These are phyloP conservation scores for Cylindroiulus punctatus DNA, from an alignment of 2,888 invertebrate genomes.

Conservation along the genomic window DNA sequence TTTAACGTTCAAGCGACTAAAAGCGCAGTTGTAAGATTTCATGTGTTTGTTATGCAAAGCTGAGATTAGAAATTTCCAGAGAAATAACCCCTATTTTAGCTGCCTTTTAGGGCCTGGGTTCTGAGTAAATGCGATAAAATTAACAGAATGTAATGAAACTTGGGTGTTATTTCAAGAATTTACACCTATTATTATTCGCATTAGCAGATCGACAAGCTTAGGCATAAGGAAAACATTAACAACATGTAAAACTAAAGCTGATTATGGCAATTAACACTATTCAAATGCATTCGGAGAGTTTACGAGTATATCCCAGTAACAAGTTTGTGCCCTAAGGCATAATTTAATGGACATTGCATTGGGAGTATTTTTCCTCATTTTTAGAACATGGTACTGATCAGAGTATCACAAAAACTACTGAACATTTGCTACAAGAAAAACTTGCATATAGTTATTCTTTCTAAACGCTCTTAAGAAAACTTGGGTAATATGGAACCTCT, in stretches of 20 bases:
- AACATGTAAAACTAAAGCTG: background rate
- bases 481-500: too few relatives aligned
- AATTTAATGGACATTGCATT: too few relatives aligned
- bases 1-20: background rate
- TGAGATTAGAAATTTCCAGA: background rate
- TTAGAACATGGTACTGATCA: too few relatives aligned
- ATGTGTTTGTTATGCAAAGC: slow-evolving; percentile 1
- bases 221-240: background rate
- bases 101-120: background rate
- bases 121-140: background rate
- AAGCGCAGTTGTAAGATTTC: background rate
- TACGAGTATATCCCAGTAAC: background rate
- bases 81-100: background rate
- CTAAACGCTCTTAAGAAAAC: too few relatives aligned
- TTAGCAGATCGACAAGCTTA: background rate
- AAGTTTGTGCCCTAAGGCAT: too few relatives aligned
- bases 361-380: too few relatives aligned
- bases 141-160: background rate
- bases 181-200: background rate
- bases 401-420: too few relatives aligned
- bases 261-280: background rate
- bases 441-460: too few relatives aligned
- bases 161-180: background rate
- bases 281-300: background rate
- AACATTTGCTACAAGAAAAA: too few relatives aligned